Evolutionary conservation across 1,140 invertebrate species (phyloP).

Genomic region (Atopsyche davidsoni): DNA sequence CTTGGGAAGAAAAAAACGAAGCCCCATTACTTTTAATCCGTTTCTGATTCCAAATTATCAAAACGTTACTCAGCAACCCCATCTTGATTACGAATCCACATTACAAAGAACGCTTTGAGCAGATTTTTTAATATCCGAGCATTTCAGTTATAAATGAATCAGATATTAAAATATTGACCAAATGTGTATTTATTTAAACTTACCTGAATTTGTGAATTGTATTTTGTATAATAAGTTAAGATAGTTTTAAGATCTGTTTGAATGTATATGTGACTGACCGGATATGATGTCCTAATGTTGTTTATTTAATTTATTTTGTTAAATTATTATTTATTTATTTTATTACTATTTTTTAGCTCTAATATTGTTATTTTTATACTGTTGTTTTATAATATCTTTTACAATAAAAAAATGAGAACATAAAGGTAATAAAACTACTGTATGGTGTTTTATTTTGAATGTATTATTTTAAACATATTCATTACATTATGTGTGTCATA

Average conservation of each 20-base stretch:
- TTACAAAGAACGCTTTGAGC: conserved; percentile 26
- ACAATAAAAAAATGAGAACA: no score
- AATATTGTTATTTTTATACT: not conserved
- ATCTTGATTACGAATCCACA: conserved; percentile 25
- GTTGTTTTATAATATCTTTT: conserved; percentile 3
- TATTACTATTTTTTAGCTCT: not conserved
- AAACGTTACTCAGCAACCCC: conserved; percentile 26
- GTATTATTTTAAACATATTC: not conserved
- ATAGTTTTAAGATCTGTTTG: no score
- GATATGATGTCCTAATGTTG: no score
- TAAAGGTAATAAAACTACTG: no score
- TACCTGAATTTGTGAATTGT: no score
- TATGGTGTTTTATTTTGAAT: no score
- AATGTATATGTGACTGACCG: no score
- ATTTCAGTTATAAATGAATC: no score
- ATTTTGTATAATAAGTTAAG: no score
- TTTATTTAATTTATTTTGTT: no score
- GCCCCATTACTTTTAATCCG: not conserved
- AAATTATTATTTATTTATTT: not conserved
- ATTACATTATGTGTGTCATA: not conserved
- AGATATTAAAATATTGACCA: not conserved
- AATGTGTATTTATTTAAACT: not conserved
- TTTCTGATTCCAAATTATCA: not conserved
- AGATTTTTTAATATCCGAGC: conserved; percentile 3
- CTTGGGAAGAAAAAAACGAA: conserved; percentile 51